Conservation (phyloP, 2,113 vertebrate genomes). For the Antechinus stuartii region DNA sequence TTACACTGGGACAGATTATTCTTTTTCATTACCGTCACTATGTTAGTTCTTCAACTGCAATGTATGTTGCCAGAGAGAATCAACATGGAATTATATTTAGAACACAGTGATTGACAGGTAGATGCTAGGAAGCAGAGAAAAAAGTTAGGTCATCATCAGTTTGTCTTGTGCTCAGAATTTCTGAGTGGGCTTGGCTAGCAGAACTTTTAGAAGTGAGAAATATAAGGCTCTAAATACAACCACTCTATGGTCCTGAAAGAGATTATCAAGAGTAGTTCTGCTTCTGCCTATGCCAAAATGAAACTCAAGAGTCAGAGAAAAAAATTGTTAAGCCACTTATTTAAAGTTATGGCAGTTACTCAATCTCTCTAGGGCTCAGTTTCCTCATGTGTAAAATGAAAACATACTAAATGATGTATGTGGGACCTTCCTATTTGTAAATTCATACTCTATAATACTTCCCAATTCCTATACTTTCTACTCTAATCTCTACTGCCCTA, state of each 20-base stretch:
- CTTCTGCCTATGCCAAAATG: background rate
- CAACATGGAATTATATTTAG: background rate
- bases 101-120: constrained; percentile 5
- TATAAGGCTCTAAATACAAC: background rate
- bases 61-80: background rate
- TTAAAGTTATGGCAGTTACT: background rate
- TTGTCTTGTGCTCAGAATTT: constrained; percentile 44
- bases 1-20: background rate
- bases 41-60: constrained; percentile 12
- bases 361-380: background rate
- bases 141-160: constrained; percentile 11
- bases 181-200: constrained; percentile 16
- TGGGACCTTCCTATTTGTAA: background rate
- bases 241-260: background rate
- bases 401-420: background rate
- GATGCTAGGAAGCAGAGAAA: constrained; percentile 7
- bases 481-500: background rate
- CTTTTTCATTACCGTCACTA: background rate
- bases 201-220: background rate
- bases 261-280: background rate
- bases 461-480: background rate
- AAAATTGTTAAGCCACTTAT: background rate
- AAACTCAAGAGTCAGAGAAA: background rate
- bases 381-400: background rate
- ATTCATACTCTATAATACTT: background rate